Base-by-base conservation (phyloP, 2,888 invertebrate species). In the Dicyrtoma fusca region DNA sequence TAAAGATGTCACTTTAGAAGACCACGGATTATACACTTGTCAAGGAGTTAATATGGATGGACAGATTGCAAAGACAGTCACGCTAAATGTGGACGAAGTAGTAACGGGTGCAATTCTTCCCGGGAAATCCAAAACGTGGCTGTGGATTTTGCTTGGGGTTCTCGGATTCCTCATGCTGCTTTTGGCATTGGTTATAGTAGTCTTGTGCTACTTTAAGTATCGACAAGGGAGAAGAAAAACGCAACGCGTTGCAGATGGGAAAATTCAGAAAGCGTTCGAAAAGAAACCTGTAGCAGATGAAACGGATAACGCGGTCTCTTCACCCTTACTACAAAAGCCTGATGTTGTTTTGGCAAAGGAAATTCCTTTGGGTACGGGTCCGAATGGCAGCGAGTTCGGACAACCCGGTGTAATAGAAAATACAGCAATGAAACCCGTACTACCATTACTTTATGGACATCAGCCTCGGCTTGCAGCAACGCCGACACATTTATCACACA, bases 61-160 rank as follows among this genome's bases (percentile, higher is more conserved):
- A 21, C 8, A 5, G 1, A 10, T 1, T 1, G 44, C n/a, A n/a
- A 34, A 44, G 10, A 61, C 10, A 13, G 17, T 17, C 1, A 19
- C 55, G 4, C 19, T 53, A 14, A 26, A 13, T 25, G 57, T 68
- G 4, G 57, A 68, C 6, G 17, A 42, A 8, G 14, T 45, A 44
- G 45, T 57, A 4, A 53, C 11, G 1, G 23, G 14, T 45, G 57
- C 14, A 6, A 23, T 23, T n/a, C 8, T 34, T n/a, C n/a, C n/a
- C n/a, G 3, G 19, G 44, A 1, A 1, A n/a, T 21, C 19, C 19
- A 19, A 23, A 21, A 21, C 19, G 23, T 68, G 68, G 68, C 3
- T 68, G 10, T 68, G 68, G 68, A 68, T 68, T 5, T 45, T 68
- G 13, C 13, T 68, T 4, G 68, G 68, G 19, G 17, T 68, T 8